Evolutionary conservation across 2,888 invertebrate species (phyloP), one percentile per base, ranked within the genome.

Genomic region (Euclidia mi): DNA sequence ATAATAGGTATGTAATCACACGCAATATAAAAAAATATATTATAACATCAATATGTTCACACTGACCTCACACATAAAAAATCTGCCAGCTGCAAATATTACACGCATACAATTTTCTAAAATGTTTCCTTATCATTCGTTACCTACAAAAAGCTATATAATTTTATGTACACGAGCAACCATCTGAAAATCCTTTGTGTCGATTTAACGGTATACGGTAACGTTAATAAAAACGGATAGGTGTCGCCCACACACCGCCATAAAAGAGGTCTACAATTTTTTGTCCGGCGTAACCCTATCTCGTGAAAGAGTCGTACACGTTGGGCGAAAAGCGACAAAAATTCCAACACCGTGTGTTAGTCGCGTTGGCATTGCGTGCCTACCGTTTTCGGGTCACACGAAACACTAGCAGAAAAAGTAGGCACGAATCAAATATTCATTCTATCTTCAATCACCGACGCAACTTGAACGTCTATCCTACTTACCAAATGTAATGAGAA

Each of bases 351-450:
- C 77, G 76, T 78, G 80, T 81, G 79, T 77, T 72, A 66, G 62
- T 77, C 60, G 63, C 61, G 65, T 64, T 62, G 69, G 76, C 67
- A 74, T 90, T 82, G 91, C 91, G 91, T 91, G 91, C 84, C 79
- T 64, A 81, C 79, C 82, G 84, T 86, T 90, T 90, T 89, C 70
- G 82, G 91, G 89, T 88, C 89, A 71, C 90, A 90, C 90, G 90
- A 89, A 89, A 75, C 67, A 76, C 78, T 76, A 76, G 72, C 68
- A 64, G 69, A 79, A 81, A 84, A 82, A 82, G 78, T 83, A 78
- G 82, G 77, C 77, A 81, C 65, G 71, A 85, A 85, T 88, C 79
- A 87, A 89, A 88, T 84, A 86, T 86, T 82, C 74, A 82, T 84
- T 77, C 76, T 71, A 52, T 48, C 56, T 56, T 57, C 51, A 56